phyloP scores from a whole-genome alignment of 2,113 vertebrate species.

The Stictonetta naevosa region DNA sequence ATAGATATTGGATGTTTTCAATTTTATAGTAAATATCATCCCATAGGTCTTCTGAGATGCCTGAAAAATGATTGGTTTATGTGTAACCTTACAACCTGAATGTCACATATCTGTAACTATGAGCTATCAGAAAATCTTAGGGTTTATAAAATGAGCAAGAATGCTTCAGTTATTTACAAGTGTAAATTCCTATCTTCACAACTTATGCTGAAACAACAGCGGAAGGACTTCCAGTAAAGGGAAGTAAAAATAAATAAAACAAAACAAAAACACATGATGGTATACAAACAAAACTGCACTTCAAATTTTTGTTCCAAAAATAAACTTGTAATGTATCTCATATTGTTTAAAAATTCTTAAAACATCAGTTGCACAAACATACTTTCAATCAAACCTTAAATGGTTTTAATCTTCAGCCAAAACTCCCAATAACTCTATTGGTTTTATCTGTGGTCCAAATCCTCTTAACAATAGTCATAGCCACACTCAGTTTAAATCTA shows the following conservation, averaged over 20 bases:
- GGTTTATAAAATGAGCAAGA: neutral
- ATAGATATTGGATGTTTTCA: neutral
- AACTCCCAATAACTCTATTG: neutral
- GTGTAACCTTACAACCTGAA: neutral
- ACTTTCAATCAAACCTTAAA: neutral
- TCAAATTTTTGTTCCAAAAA: neutral
- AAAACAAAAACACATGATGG: neutral
- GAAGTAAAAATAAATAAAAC: neutral
- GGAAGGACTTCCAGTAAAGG: neutral
- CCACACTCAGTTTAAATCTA: neutral
- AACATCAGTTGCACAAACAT: neutral
- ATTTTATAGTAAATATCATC: neutral
- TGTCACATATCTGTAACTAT: neutral
- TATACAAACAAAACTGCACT: neutral
- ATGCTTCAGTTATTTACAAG: neutral
- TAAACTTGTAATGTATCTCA: neutral
- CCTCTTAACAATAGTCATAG: neutral
- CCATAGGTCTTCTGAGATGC: neutral
- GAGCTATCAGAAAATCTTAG: neutral
- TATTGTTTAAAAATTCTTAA: neutral
- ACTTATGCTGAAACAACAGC: neutral
- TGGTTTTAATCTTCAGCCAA: neutral
- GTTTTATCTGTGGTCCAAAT: neutral
- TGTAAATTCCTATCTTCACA: neutral
- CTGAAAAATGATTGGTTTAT: neutral